These are phyloP conservation scores for Laothoe populi DNA, from an alignment of 2,888 invertebrate species.

Conservation along the genomic window DNA sequence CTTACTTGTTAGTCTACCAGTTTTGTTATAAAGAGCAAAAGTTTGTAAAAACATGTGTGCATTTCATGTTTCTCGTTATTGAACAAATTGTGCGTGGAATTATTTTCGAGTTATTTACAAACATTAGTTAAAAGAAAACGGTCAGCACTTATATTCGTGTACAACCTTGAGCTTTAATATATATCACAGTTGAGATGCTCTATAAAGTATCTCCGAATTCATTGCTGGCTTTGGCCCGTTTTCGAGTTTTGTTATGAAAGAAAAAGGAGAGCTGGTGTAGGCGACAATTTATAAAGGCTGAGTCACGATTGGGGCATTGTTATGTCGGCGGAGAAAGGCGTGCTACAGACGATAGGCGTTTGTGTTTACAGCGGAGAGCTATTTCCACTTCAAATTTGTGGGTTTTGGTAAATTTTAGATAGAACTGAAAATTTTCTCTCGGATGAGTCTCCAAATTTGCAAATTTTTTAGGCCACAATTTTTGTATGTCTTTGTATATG, in stretches of 20 bases:
- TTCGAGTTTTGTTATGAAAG: neutral
- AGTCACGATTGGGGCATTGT: neutral
- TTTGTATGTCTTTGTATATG: neutral
- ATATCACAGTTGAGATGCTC: neutral
- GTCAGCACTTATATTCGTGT: neutral
- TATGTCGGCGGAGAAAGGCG: constrained; percentile 7
- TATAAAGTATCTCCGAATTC: neutral
- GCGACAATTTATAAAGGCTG: neutral
- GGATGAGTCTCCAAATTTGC: neutral
- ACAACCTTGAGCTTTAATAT: neutral
- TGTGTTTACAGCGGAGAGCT: neutral
- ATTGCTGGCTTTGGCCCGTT: neutral
- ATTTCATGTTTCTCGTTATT: too few relatives aligned
- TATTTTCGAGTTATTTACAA: neutral
- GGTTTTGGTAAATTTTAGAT: constrained; percentile 2
- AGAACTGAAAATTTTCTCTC: neutral
- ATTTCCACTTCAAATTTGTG: constrained; percentile 9
- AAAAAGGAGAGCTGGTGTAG: neutral
- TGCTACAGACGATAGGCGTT: neutral
- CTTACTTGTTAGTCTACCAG: too few relatives aligned
- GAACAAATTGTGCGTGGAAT: neutral
- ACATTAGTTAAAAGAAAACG: neutral
- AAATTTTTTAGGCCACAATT: neutral
- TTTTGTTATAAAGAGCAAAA: too few relatives aligned
- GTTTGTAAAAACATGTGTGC: too few relatives aligned